These are phyloP conservation scores for Conops quadrifasciatus DNA, from an alignment of 2,888 invertebrate genomes.

Conservation along the genomic window DNA sequence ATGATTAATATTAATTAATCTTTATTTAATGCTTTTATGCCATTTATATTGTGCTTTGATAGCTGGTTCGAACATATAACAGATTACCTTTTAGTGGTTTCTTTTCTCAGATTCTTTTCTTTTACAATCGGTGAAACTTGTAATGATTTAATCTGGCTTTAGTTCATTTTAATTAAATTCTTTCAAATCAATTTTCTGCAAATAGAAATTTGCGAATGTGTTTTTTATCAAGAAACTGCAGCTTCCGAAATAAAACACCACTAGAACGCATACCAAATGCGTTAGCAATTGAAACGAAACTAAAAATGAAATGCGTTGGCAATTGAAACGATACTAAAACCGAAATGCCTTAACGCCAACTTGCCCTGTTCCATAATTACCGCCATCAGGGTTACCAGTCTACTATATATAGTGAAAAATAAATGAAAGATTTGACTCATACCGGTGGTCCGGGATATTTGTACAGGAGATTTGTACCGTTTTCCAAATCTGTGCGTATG, in stretches of 20 bases:
- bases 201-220: not conserved
- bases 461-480: no score
- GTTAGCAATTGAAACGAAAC: constrained; percentile 3
- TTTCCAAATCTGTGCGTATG: no score
- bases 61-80: no score
- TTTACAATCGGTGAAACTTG: not conserved
- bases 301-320: not conserved
- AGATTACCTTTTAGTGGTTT: no score
- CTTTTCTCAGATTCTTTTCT: no score
- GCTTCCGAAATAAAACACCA: not conserved
- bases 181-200: not conserved
- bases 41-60: no score
- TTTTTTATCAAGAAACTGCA: not conserved
- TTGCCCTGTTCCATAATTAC: not conserved
- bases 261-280: not conserved
- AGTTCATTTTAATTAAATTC: no score
- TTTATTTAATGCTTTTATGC: constrained; percentile 4
- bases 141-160: no score
- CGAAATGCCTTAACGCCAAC: not conserved
- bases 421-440: no score
- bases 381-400: not conserved
- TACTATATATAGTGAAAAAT: no score
- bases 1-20: not conserved
- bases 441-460: no score
- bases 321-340: no score